Evolutionary conservation across 2,797 vertebrate species (phyloP).

Genomic region (Salarias fasciatus): DNA sequence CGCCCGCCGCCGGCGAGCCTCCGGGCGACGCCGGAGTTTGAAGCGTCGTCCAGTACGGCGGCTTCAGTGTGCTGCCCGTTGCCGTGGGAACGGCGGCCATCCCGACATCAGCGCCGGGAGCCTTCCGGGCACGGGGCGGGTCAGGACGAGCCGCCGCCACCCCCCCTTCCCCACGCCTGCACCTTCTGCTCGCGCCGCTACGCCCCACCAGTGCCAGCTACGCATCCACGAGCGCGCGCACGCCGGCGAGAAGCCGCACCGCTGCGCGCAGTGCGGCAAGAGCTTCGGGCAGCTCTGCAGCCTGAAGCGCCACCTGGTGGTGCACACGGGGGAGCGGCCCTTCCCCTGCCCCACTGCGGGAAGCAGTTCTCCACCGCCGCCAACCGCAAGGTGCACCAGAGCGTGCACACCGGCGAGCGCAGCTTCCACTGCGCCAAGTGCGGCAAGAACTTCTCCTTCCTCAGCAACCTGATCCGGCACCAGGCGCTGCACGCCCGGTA

Average conservation of each 20-base stretch:
- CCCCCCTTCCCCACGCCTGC: conserved; percentile 37
- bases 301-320: conserved; percentile 70
- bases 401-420: conserved; percentile 70
- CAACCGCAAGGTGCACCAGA: conserved; percentile 73
- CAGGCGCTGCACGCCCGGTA: conserved; percentile 37
- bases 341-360: conserved; percentile 64
- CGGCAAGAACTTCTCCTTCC: conserved; percentile 69
- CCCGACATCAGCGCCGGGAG: conserved; percentile 11
- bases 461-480: conserved; percentile 69
- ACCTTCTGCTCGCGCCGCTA: conserved; percentile 53
- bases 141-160: conserved; percentile 4
- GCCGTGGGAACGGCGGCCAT: background rate
- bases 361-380: conserved; percentile 68
- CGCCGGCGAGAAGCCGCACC: conserved; percentile 64
- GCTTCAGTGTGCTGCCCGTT: too few relatives aligned
- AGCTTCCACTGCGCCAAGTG: conserved; percentile 67
- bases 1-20: too few relatives aligned
- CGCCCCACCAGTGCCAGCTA: conserved; percentile 62
- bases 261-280: conserved; percentile 66
- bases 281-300: conserved; percentile 66
- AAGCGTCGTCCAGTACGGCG: too few relatives aligned
- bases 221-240: conserved; percentile 61
- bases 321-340: conserved; percentile 67
- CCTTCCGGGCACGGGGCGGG: conserved; percentile 10
- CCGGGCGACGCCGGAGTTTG: too few relatives aligned